Evolutionary conservation across 2,797 vertebrate species (phyloP).

Genomic region (Sitta carolinensis): DNA sequence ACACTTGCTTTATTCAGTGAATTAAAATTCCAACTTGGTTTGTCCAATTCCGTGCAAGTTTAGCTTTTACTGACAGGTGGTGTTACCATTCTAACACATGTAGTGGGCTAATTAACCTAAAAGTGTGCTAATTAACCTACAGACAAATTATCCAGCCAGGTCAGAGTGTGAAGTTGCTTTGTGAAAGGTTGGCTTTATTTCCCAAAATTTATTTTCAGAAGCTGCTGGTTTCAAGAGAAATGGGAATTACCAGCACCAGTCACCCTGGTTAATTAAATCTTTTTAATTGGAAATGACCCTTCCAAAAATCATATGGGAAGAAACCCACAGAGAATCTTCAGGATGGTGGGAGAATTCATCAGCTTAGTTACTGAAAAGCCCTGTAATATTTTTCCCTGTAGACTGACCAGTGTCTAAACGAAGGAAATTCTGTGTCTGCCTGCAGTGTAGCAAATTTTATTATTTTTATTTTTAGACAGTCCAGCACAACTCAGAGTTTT

Average conservation of each 20-base stretch:
- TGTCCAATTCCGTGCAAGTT: background rate
- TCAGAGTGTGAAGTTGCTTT: background rate
- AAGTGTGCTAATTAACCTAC: background rate
- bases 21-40: background rate
- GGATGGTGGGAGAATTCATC: background rate
- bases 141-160: background rate
- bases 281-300: slow-evolving; percentile 26
- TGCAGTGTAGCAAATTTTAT: background rate
- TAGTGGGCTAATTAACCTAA: background rate
- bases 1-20: background rate
- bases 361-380: background rate
- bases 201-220: background rate
- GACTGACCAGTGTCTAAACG: background rate
- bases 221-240: background rate
- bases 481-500: background rate
- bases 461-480: background rate
- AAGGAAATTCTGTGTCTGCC: background rate
- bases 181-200: background rate
- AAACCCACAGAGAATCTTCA: background rate
- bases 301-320: background rate
- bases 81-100: background rate
- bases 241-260: background rate
- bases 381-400: background rate
- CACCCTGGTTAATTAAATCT: slow-evolving; percentile 8
- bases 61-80: background rate